These are phyloP conservation scores for Drosophila triauraria DNA, from an alignment of 1,140 invertebrate genomes.

Conservation along the genomic window DNA sequence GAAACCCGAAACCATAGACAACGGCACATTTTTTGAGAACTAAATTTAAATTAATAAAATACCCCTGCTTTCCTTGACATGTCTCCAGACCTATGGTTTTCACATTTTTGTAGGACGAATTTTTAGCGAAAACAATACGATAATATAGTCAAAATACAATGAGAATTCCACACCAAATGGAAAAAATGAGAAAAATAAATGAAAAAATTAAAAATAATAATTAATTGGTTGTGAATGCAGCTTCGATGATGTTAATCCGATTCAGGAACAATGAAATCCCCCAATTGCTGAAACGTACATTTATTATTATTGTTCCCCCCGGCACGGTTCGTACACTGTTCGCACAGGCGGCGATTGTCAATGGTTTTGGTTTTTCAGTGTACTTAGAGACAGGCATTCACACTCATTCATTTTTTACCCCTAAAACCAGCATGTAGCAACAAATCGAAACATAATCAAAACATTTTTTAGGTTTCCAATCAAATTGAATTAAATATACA, in stretches of 20 bases:
- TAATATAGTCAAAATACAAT: constrained; percentile 30
- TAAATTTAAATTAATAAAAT: constrained; percentile 37
- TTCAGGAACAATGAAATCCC: constrained; percentile 61
- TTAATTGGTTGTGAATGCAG: constrained; percentile 82
- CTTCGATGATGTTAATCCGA: constrained; percentile 71
- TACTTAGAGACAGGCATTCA: constrained; percentile 35
- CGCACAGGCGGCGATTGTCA: constrained; percentile 29
- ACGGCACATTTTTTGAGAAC: constrained; percentile 49
- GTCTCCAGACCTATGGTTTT: constrained; percentile 42
- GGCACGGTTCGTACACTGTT: constrained; percentile 28
- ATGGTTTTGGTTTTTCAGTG: constrained; percentile 43
- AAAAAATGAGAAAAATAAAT: constrained; percentile 1
- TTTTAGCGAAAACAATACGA: constrained; percentile 32
- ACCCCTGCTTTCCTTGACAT: constrained; percentile 39
- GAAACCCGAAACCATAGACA: constrained; percentile 54
- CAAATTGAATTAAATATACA: constrained; percentile 74
- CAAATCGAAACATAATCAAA: constrained; percentile 83
- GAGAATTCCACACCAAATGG: constrained; percentile 44
- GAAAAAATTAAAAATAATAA: constrained; percentile 57
- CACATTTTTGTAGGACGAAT: constrained; percentile 46
- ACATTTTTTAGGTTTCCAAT: constrained; percentile 82
- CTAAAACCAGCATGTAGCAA: constrained; percentile 46
- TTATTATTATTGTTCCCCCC: constrained; percentile 43
- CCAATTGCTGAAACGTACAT: constrained; percentile 67
- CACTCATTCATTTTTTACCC: constrained; percentile 31